Conservation (phyloP, 2,113 vertebrate genomes). For the Quiscalus mexicanus region DNA sequence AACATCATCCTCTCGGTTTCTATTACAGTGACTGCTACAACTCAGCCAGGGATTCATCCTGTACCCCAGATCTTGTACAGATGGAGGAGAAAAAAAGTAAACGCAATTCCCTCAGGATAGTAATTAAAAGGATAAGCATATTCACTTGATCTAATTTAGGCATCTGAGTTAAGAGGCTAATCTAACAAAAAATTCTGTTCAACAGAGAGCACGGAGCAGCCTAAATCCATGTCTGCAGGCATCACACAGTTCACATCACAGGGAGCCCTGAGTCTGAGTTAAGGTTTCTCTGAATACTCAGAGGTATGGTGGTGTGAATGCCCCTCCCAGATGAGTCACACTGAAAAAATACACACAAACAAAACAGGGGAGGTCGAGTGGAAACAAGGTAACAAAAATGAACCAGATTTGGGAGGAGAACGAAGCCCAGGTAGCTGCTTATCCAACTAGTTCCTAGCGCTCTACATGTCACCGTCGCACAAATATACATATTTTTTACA, state of each 20-base stretch:
- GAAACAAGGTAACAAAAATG: not conserved
- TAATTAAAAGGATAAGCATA: constrained; percentile 3
- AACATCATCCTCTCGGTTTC: not conserved
- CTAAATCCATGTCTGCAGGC: not conserved
- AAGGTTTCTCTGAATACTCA: not conserved
- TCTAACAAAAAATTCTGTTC: not conserved
- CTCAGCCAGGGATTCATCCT: not conserved
- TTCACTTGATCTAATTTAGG: constrained; percentile 6
- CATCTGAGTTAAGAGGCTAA: not conserved
- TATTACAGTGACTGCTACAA: not conserved
- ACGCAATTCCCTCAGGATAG: not conserved
- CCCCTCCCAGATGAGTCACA: not conserved
- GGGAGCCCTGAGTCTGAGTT: rapidly evolving
- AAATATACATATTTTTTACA: not conserved
- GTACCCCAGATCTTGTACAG: not conserved
- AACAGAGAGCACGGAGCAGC: not conserved
- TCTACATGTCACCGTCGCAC: rapidly evolving
- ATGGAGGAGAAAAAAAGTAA: not conserved
- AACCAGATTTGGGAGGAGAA: not conserved
- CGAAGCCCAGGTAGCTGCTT: not conserved
- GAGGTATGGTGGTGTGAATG: not conserved
- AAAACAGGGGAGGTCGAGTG: not conserved
- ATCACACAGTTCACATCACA: not conserved
- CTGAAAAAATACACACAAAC: not conserved
- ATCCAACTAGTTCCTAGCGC: not conserved